Evolutionary conservation across 2,888 invertebrate species (phyloP), one percentile per base, ranked within the genome.

Genomic region (Hyposoter dolosus): DNA sequence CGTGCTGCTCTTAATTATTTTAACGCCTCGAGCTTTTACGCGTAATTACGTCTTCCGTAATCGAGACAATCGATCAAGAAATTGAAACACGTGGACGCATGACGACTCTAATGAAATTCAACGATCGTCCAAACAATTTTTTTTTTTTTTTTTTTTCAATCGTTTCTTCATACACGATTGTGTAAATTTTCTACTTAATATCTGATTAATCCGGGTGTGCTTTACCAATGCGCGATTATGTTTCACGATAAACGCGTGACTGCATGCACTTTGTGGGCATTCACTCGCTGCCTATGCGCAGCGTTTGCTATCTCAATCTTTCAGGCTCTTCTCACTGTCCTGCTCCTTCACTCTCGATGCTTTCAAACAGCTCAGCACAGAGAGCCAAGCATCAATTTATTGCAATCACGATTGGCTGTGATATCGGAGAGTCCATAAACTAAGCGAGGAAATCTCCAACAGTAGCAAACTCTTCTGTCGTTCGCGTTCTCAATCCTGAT

Each of bases 381-480:
- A 45, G 80, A 86, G 72, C 76, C 80, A 86, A 86, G 72, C 86
- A 84, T 87, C 86, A 86, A 87, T 87, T 84, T 86, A 86, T 87
- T 65, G 84, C 82, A 82, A 84, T 88, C 80, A 71, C 78, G 80
- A 86, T 78, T 86, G 69, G 71, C 65, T 68, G 77, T 63, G 86
- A 83, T 83, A 69, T 23, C 56, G 28, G 1, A 45, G 63, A 83
- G 81, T 81, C 66, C 69, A 78, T 81, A 71, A 82, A 81, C 72
- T 63, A 56, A 83, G 53, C 81, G 76, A 56, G 77, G 53, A 72
- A 84, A 83, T 69, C 68, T 78, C 53, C 40, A 71, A 77, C 84
- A 53, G 84, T 83, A 81, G 83, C 81, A 53, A 50, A 35, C 32
- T 65, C 63, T 63, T 72, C 28, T 40, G 12, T 77, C 71, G 66